Percentiles rank a stretch among this genome's conserved stretches.
Conservation (phyloP, 1,140 invertebrate species). For the Patella vulgata region DNA sequence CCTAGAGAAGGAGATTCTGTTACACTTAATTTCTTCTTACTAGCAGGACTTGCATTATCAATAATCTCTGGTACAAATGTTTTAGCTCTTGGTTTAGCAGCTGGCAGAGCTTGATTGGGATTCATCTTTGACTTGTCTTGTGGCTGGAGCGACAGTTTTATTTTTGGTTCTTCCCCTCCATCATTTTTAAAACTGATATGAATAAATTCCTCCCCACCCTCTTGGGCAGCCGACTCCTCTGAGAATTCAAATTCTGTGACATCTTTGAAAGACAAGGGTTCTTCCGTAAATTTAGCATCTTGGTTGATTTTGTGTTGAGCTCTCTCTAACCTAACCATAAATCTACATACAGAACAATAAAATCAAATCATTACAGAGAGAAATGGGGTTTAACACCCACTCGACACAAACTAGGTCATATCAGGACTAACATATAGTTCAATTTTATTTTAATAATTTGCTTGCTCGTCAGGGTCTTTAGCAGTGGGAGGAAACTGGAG, state of each 20-base stretch:
- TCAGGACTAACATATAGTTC: too few relatives aligned
- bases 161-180: slow-evolving; percentile 6
- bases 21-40: too few relatives aligned
- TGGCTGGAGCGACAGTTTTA: neutral
- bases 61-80: neutral
- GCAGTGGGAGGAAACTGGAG: too few relatives aligned
- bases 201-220: slow-evolving; percentile 35
- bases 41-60: neutral
- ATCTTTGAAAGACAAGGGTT: slow-evolving; percentile 28
- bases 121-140: slow-evolving; percentile 10
- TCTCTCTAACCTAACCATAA: slow-evolving; percentile 40
- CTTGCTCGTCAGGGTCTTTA: too few relatives aligned
- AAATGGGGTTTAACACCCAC: too few relatives aligned
- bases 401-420: too few relatives aligned
- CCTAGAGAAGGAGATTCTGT: neutral
- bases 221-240: slow-evolving; percentile 13
- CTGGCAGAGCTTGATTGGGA: neutral
- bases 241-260: slow-evolving; percentile 13
- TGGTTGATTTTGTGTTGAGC: slow-evolving; percentile 19
- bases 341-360: slow-evolving; percentile 51
- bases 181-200: slow-evolving; percentile 40
- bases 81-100: neutral
- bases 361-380: too few relatives aligned
- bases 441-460: too few relatives aligned
- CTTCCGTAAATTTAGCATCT: slow-evolving; percentile 42